Base-by-base conservation (phyloP, 2,888 invertebrate genomes). In the Eurois occulta region DNA sequence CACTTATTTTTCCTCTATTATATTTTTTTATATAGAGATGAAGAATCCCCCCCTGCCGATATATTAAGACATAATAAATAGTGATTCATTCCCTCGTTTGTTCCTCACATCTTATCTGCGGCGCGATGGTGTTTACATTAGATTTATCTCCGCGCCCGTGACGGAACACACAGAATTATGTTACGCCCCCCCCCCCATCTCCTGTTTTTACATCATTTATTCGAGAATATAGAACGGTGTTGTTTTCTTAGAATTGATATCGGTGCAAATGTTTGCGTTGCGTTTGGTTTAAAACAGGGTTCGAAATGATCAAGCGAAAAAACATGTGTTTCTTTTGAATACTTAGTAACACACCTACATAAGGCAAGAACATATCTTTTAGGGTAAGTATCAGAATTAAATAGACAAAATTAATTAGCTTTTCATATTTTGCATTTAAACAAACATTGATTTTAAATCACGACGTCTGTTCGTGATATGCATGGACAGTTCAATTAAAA, bases 191-290 rank as follows among this genome's bases (percentile, higher is more conserved):
- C 88, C 85, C 91, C 87, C 91, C 90, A 86, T 91, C 90, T 90
- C 88, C 89, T 91, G 92, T 92, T 93, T 93, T 93, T 92, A 91
- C 91, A 89, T 92, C 91, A 92, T 93, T 93, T 93, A 91, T 91
- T 91, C 89, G 80, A 81, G 89, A 89, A 91, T 90, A 89, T 89
- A 91, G 84, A 88, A 78, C 86, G 87, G 86, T 92, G 91, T 91
- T 90, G 90, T 89, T 90, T 84, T 85, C 86, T 87, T 78, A 83
- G 88, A 88, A 88, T 90, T 88, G 87, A 90, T 91, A 90, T 80
- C 82, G 84, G 81, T 89, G 72, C 38, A 60, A 83, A 85, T 85
- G 38, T 84, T 72, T 77, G 46, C 35, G 35, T 66, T 69, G n/a
- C 48, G 28, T 78, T 77, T 69, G 35, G 4, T 72, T 79, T 65